These are phyloP conservation scores for Aegypius monachus DNA, from an alignment of 2,113 vertebrate species.

Conservation along the genomic window DNA sequence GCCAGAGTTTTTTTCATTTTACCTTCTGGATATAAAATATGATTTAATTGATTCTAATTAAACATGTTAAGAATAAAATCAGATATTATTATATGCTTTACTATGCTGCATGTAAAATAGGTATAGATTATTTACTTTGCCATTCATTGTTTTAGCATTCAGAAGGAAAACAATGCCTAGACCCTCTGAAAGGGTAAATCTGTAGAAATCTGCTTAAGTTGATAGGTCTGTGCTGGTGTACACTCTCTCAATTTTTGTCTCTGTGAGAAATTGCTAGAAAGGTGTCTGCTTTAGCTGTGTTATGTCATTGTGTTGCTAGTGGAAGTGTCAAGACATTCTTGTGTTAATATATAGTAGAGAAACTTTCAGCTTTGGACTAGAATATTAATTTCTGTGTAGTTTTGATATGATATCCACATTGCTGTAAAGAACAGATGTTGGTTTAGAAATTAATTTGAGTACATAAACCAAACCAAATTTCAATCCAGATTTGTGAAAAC, in stretches of 20 bases:
- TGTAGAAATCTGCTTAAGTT: not conserved
- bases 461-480: not conserved
- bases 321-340: not conserved
- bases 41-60: not conserved
- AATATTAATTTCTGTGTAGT: not conserved
- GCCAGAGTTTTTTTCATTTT: not conserved
- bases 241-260: not conserved
- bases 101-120: not conserved
- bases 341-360: not conserved
- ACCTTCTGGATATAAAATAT: not conserved
- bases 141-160: not conserved
- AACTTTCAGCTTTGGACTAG: not conserved
- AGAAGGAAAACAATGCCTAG: not conserved
- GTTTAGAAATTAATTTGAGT: not conserved
- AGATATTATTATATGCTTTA: not conserved
- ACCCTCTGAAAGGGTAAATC: not conserved
- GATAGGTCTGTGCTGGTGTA: not conserved
- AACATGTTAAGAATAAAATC: not conserved
- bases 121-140: not conserved
- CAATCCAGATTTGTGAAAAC: not conserved
- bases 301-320: conserved; percentile 7
- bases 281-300: not conserved
- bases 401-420: not conserved
- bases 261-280: not conserved
- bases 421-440: not conserved